Evolutionary conservation across 2,888 invertebrate species (phyloP), one percentile per base, ranked within the genome.

Genomic region (Drosophila affinis): DNA sequence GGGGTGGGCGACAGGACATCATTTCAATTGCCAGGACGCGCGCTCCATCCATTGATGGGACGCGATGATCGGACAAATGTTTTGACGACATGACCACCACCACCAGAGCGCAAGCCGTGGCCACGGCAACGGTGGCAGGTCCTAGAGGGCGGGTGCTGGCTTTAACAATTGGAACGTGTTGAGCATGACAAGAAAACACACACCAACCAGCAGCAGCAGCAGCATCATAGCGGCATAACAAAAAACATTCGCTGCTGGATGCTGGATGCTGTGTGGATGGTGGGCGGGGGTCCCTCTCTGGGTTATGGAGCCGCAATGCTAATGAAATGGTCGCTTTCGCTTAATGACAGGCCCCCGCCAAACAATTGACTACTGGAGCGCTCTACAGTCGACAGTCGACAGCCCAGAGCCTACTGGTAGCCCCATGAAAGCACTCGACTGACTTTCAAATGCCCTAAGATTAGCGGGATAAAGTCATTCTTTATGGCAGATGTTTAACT

Each of bases 151-250:
- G 34, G 67, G 21, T 21, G 44, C 21, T 21, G 62, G 65, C 60
- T 62, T 77, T 67, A 78, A 77, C 82, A 81, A 72, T 79, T 77
- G 82, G 75, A 87, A 87, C 81, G 82, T 81, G 82, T 81, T 75
- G 79, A 62, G 77, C 79, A 71, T 79, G 57, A 70, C 72, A 77
- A 75, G 76, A 79, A 58, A 62, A 45, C 67, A 53, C 67, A 53
- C 34, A 27, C 58, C 55, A 47, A n/a, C 39, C 39, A 39, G 3
- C 39, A 39, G 3, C 14, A 32, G 32, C 32, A 32, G 0, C 10
- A 32, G 32, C 32, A 32, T 29, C 29, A 29, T 29, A 9, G 7
- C 7, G 7, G 29, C 29, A 29, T 29, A 29, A 29, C 29, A 29
- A 29, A 61, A 54, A 48, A 67, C 51, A 57, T 68, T 55, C 3